These are phyloP conservation scores for Catocala sponsa DNA, from an alignment of 2,888 invertebrate genomes.

Conservation along the genomic window DNA sequence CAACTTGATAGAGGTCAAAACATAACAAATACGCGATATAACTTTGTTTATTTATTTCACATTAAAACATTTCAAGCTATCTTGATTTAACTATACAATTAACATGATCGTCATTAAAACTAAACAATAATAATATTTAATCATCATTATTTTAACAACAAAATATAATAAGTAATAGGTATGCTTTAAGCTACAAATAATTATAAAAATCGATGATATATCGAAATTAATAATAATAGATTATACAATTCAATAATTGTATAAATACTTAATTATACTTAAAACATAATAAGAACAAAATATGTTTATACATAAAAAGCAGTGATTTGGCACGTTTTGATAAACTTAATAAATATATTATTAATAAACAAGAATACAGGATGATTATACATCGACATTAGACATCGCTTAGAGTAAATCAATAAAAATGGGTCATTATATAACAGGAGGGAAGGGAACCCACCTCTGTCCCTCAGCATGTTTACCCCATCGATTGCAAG, in stretches of 20 bases:
- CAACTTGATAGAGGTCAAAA: slow-evolving; percentile 8
- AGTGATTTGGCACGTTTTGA: slow-evolving; percentile 45
- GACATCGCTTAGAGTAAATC: neutral
- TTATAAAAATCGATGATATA: slow-evolving; percentile 38
- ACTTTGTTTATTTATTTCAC: slow-evolving; percentile 75
- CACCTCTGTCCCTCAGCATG: neutral
- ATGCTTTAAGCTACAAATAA: slow-evolving; percentile 61
- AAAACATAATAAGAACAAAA: slow-evolving; percentile 35
- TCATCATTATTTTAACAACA: slow-evolving; percentile 50
- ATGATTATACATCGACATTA: neutral
- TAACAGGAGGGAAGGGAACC: neutral
- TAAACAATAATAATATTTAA: slow-evolving; percentile 60
- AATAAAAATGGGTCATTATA: neutral
- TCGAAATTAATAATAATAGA: slow-evolving; percentile 42
- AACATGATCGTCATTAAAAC: slow-evolving; percentile 63
- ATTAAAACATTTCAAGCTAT: slow-evolving; percentile 77
- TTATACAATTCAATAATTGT: slow-evolving; percentile 15
- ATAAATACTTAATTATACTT: neutral
- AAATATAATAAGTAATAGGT: slow-evolving; percentile 40
- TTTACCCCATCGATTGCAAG: neutral
- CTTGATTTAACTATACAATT: slow-evolving; percentile 65
- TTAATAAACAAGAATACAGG: neutral
- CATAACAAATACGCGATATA: slow-evolving; percentile 52
- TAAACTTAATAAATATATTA: slow-evolving; percentile 6
- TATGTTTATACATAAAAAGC: slow-evolving; percentile 33